Evolutionary conservation across 2,888 invertebrate genomes (phyloP).

Genomic region (Autographa gamma): DNA sequence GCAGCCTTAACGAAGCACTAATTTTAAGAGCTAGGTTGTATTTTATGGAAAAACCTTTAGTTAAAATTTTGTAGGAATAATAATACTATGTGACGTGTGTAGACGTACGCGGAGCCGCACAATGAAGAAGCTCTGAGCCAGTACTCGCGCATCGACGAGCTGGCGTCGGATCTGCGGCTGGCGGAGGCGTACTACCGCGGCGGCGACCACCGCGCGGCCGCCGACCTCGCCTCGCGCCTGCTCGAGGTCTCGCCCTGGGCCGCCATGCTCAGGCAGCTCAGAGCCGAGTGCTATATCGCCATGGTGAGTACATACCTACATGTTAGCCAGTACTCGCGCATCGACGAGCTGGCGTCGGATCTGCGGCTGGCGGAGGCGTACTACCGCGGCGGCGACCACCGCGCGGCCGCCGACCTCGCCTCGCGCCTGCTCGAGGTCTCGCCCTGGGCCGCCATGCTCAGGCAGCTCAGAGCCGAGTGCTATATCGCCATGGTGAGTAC

Average conservation of each 20-base stretch:
- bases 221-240: conserved; percentile 89
- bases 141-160: conserved; percentile 91
- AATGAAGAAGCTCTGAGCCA: conserved; percentile 93
- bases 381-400: conserved; percentile 86
- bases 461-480: conserved; percentile 96
- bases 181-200: conserved; percentile 87
- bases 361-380: conserved; percentile 88
- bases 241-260: conserved; percentile 98
- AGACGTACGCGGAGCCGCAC: conserved; percentile 90
- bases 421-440: conserved; percentile 94
- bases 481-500: conserved; percentile 90
- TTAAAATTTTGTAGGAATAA: no score
- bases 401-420: conserved; percentile 86
- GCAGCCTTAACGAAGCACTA: no score
- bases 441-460: conserved; percentile 95
- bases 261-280: conserved; percentile 93
- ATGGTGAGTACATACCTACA: conserved; percentile 68
- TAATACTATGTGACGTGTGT: conserved; percentile 16
- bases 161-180: conserved; percentile 90
- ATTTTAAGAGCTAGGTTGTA: no score
- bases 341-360: conserved; percentile 91
- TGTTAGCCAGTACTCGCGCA: conserved; percentile 89
- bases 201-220: conserved; percentile 88
- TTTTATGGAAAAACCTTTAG: no score
- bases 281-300: conserved; percentile 95